Evolutionary conservation across 2,888 invertebrate genomes (phyloP), one percentile per base, ranked within the genome.

Genomic region (Odontocolon sp.): DNA sequence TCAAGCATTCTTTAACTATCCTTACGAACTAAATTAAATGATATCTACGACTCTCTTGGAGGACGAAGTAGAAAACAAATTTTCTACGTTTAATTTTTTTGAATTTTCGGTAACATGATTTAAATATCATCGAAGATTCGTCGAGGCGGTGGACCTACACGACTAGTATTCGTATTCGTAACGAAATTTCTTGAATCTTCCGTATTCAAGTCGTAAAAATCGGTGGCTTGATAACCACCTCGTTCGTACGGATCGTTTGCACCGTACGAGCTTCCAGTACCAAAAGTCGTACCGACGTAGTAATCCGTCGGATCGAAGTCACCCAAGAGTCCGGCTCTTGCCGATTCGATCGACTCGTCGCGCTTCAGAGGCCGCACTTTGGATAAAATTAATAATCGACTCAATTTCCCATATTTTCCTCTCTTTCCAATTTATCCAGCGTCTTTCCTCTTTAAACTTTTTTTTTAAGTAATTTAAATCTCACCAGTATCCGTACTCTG

Each of bases 111-210:
- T n/a, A n/a, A n/a, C n/a, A 5, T 28, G 0, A 33, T 78, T 91
- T 92, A 96, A 74, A 97, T 96, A 89, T 97, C 96, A 87, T 97
- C 96, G 82, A 97, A 97, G 73, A 97, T 92, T 6, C 96, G 95
- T 80, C 94, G 92, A 0, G 96, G 96, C 0, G 96, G 95, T 75
- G 93, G 93, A 0, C 94, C 94, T 83, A 94, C 92, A 79, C 94
- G 87, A 78, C 79, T 92, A 9, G 87, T 87, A 73, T 89, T 90
- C 11, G 86, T 82, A 50, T 91, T 89, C 81, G 91, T 91, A 61
- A 89, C 57, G 18, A 52, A 59, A 47, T 36, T 85, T 75, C 88
- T 90, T 11, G 89, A 78, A 80, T 90, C 91, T 57, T 88, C 88
- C 4, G 87, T 84, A 33, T 88, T 88, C 42, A 88, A 83, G 56